phyloP scores from a whole-genome alignment of 2,888 invertebrate genomes.

The Leptopterna dolabrata region DNA sequence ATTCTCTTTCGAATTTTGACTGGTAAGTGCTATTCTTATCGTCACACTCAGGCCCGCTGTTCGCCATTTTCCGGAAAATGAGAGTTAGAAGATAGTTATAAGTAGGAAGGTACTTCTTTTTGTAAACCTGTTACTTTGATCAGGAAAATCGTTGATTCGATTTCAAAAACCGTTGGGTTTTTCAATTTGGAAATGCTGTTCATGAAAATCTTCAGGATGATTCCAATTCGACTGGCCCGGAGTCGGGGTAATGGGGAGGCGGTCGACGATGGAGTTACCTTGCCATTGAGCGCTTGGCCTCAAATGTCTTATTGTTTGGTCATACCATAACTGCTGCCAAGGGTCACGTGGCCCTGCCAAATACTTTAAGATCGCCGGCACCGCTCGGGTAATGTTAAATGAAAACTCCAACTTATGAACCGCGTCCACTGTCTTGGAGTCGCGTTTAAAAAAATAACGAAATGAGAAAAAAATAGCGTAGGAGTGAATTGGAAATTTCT shows the following conservation, averaged over 20 bases:
- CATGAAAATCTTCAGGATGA: too few species aligned
- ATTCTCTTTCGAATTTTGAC: too few species aligned
- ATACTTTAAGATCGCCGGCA: neutral
- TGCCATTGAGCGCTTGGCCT: constrained; percentile 1
- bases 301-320: neutral
- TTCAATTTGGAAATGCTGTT: too few species aligned
- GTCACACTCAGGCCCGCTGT: too few species aligned
- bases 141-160: too few species aligned
- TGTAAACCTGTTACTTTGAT: too few species aligned
- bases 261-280: neutral
- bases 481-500: neutral
- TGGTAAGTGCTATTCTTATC: too few species aligned
- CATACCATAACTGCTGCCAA: constrained; percentile 9
- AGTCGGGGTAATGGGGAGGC: neutral
- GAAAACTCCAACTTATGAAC: neutral
- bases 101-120: too few species aligned
- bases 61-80: too few species aligned
- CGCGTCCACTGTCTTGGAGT: neutral
- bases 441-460: neutral
- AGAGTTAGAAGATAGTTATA: too few species aligned
- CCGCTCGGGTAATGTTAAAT: constrained; percentile 11
- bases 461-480: neutral
- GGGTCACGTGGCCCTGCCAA: constrained; percentile 27
- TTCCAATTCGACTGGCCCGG: too few species aligned
- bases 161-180: too few species aligned